Evolutionary conservation across 2,113 vertebrate species (phyloP).

Genomic region (Podiceps cristatus): DNA sequence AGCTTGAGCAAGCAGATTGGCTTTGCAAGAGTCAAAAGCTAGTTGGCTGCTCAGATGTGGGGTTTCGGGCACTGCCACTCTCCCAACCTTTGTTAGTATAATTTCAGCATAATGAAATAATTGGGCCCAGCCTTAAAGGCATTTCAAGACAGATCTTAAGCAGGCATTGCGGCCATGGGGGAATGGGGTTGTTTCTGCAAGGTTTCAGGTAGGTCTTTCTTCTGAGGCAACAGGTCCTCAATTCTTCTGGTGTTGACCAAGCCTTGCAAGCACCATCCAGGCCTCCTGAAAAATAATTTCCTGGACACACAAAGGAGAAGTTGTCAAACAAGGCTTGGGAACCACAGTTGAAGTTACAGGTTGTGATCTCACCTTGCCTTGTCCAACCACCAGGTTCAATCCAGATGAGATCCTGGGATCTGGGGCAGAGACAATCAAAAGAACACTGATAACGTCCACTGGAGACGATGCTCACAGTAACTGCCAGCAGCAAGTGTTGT

Average conservation of each 20-base stretch:
- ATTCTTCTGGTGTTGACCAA: neutral
- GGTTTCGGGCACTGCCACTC: neutral
- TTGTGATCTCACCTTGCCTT: neutral
- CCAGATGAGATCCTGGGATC: neutral
- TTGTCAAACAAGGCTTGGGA: neutral
- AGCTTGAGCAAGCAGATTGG: neutral
- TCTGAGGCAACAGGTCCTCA: neutral
- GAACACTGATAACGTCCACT: neutral
- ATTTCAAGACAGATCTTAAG: neutral
- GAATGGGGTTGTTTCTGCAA: neutral
- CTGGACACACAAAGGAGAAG: neutral
- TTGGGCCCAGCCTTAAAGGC: neutral
- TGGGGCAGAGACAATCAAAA: neutral
- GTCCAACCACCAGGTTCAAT: neutral
- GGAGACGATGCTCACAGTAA: neutral
- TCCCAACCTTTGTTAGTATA: accelerated
- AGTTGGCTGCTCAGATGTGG: neutral
- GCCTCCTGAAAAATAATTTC: neutral
- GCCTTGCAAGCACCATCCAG: neutral
- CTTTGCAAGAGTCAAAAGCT: neutral
- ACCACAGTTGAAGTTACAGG: accelerated
- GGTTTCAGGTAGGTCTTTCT: neutral
- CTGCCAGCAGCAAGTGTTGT: neutral
- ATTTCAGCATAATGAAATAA: neutral
- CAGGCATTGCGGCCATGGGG: accelerated